Evolutionary conservation across 23 tunicate species (phyloP), one percentile per base, ranked within the genome.

Genomic region (Pegea sp.): DNA sequence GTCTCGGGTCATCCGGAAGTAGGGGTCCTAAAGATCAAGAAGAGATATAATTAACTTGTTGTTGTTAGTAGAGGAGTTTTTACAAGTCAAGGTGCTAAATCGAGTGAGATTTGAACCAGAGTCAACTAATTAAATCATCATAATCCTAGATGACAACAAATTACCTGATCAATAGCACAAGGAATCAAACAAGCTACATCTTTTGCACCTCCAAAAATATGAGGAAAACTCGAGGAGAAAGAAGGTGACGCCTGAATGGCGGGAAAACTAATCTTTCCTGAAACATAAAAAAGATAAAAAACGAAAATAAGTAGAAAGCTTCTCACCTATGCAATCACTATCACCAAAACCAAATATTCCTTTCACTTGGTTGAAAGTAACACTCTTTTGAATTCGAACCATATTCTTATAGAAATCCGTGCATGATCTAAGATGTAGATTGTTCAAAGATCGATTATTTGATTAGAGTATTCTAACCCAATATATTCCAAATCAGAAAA

Each of bases 1-100:
- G 61, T 91, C 99, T 22, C 99, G 49, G 4, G 99, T 91, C 99
- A 91, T 78, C 26, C 99, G 75, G 69, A 91, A 91, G 56, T 91
- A 91, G 2, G 99, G 99, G 68, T 91, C 99, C 90, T 84, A 19
- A 31, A 2, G 13, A 21, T 18, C 22, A 18, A 13, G 19, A 13
- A 13, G 20, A 50, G 8, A 13, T 50, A 11, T 20, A 6, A 6
- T 50, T 50, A 18, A 50, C 13, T 13, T 50, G 56, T 50, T 13
- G 6, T 20, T 50, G n/a, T 50, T 20, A 50, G 46, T 38, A 38
- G 13, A 8, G 11, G 13, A 38, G 46, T 38, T 38, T 38, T 38
- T n/a, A n/a, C n/a, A n/a, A n/a, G n/a, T n/a, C n/a, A n/a, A n/a
- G n/a, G n/a, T n/a, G n/a, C n/a, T n/a, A n/a, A n/a, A n/a, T n/a